phyloP scores from a whole-genome alignment of 2,888 invertebrate genomes.

The Cerastis leucographa region DNA sequence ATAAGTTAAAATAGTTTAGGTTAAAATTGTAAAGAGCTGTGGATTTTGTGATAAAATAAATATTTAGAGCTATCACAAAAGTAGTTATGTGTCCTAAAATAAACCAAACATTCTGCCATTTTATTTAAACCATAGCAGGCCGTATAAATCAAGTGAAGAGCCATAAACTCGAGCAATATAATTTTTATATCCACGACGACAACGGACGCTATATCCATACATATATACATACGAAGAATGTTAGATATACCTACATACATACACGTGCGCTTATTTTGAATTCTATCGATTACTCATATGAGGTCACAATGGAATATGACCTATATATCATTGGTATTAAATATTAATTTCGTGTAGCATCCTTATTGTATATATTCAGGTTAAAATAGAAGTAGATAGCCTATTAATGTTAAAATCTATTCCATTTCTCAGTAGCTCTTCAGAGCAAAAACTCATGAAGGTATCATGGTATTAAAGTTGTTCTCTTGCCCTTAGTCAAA shows the following conservation, averaged over 20 bases:
- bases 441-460: not conserved
- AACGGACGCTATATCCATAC: constrained; percentile 27
- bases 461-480: not conserved
- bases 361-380: not conserved
- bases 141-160: constrained; percentile 54
- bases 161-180: constrained; percentile 53
- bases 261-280: constrained; percentile 26
- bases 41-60: too few species aligned
- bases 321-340: constrained; percentile 38
- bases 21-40: too few species aligned
- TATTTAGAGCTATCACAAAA: constrained; percentile 10
- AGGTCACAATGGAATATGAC: constrained; percentile 40
- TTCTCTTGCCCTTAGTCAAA: not conserved
- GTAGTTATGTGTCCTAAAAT: not conserved
- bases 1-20: too few species aligned
- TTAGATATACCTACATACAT: not conserved
- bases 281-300: constrained; percentile 43
- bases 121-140: constrained; percentile 34
- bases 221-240: not conserved
- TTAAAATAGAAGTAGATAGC: not conserved
- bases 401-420: not conserved
- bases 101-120: constrained; percentile 15
- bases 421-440: not conserved
- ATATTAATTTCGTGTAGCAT: constrained; percentile 6
- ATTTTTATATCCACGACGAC: constrained; percentile 53